phyloP scores from a whole-genome alignment of 2,888 invertebrate genomes.

The Tridacna crocea region DNA sequence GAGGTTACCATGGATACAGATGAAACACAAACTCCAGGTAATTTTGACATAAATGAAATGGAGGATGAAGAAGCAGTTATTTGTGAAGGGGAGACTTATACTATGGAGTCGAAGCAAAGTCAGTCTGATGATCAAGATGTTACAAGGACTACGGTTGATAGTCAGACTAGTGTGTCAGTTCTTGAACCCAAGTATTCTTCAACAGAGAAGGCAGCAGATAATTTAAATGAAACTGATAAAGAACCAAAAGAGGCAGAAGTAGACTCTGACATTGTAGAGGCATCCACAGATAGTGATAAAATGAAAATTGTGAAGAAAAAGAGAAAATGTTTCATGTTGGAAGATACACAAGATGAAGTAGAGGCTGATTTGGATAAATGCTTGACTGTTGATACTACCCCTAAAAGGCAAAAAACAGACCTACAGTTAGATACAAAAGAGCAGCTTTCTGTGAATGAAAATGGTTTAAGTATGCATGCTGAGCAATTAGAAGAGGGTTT shows the following conservation, averaged over 20 bases:
- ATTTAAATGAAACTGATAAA: not conserved
- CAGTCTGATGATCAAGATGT: not conserved
- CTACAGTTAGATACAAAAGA: not conserved
- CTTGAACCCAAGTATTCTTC: not conserved
- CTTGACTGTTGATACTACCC: not conserved
- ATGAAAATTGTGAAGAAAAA: slow-evolving; percentile 30
- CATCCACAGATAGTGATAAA: not conserved
- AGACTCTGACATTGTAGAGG: not conserved
- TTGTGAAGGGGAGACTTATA: not conserved
- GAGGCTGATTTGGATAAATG: not conserved
- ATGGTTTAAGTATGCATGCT: not conserved
- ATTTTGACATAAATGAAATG: not conserved
- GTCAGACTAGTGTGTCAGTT: slow-evolving; percentile 8
- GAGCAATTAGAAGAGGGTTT: not conserved
- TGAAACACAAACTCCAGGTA: slow-evolving; percentile 28
- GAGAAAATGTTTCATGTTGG: slow-evolving; percentile 55
- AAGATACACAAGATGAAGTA: slow-evolving; percentile 34
- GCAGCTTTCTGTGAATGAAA: not conserved
- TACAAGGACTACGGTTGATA: not conserved
- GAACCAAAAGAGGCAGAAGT: not conserved
- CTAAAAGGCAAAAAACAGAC: slow-evolving; percentile 12
- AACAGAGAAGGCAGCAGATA: not conserved
- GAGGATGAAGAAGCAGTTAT: not conserved
- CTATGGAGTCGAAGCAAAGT: not conserved
- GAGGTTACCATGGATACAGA: slow-evolving; percentile 12